Evolutionary conservation across 1,140 invertebrate species (phyloP).

Genomic region (Drosophila miranda): DNA sequence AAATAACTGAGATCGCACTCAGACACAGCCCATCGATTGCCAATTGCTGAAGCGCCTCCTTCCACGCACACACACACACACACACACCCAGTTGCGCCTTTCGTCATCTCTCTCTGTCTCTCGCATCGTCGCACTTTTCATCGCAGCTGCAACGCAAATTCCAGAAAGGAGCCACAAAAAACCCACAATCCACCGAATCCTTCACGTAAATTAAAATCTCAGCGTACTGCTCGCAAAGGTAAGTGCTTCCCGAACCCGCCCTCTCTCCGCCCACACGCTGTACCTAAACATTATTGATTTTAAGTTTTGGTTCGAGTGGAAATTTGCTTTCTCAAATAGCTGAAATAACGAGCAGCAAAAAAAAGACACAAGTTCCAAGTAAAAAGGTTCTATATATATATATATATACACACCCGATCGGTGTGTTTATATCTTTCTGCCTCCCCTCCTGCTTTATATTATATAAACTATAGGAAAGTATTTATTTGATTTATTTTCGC

Average conservation of each 20-base stretch:
- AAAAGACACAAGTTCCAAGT: neutral
- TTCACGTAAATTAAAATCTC: neutral
- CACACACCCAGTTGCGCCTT: constrained; percentile 27
- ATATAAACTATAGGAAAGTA: too few relatives aligned
- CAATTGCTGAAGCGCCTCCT: constrained; percentile 57
- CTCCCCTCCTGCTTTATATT: too few relatives aligned
- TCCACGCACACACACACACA: constrained; percentile 36
- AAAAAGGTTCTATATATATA: neutral
- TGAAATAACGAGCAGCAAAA: neutral
- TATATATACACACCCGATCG: too few relatives aligned
- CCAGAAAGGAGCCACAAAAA: constrained; percentile 51
- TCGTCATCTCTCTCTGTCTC: constrained; percentile 49
- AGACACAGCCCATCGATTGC: constrained; percentile 7
- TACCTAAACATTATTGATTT: constrained; percentile 59
- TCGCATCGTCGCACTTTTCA: constrained; percentile 43
- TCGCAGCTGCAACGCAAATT: constrained; percentile 78
- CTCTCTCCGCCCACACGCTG: too few relatives aligned
- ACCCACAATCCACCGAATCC: constrained; percentile 30
- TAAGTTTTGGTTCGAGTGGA: constrained; percentile 9
- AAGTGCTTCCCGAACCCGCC: neutral
- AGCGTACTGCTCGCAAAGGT: constrained; percentile 30
- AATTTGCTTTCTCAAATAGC: constrained; percentile 6
- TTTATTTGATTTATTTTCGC: neutral
- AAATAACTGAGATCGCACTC: constrained; percentile 5
- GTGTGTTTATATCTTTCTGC: too few relatives aligned